phyloP scores from a whole-genome alignment of 1,140 invertebrate genomes.

The Halictus rubicundus region DNA sequence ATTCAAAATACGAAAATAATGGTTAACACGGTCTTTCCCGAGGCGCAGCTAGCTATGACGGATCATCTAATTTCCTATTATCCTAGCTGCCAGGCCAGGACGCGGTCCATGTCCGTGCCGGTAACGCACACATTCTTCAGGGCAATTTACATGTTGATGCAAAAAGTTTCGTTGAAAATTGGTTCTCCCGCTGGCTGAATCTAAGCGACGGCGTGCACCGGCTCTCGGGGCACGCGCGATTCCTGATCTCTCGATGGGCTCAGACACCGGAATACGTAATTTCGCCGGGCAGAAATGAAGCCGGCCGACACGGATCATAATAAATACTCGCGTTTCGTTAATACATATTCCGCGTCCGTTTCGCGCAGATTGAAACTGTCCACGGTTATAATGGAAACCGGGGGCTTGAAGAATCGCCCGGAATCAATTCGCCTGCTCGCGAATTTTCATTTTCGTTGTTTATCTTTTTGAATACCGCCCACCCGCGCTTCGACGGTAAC shows the following conservation, averaged over 20 bases:
- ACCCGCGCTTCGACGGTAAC: background rate
- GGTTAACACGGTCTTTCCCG: background rate
- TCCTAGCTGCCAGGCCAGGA: background rate
- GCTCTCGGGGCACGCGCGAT: constrained; percentile 3
- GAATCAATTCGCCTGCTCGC: background rate
- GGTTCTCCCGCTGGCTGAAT: constrained; percentile 20
- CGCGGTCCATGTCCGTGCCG: constrained; percentile 7
- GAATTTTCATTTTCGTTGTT: background rate
- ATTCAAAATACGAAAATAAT: too few species aligned
- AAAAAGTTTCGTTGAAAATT: constrained; percentile 56
- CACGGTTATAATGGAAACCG: background rate
- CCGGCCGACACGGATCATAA: constrained; percentile 22
- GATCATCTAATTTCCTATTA: constrained; percentile 47
- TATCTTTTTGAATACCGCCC: background rate
- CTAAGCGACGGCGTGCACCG: constrained; percentile 7
- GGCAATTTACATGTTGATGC: constrained; percentile 42
- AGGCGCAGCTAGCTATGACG: constrained; percentile 26
- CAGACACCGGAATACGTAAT: constrained; percentile 49
- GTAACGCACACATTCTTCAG: constrained; percentile 41
- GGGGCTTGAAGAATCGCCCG: background rate
- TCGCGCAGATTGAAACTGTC: constrained; percentile 11
- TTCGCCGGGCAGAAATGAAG: background rate
- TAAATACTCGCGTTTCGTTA: constrained; percentile 29
- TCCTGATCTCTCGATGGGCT: constrained; percentile 29
- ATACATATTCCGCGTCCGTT: constrained; percentile 20